Percentiles rank a stretch among this genome's conserved stretches.
These are phyloP conservation scores for Percopsis transmontana DNA, from an alignment of 2,113 vertebrate genomes.

Conservation along the genomic window DNA sequence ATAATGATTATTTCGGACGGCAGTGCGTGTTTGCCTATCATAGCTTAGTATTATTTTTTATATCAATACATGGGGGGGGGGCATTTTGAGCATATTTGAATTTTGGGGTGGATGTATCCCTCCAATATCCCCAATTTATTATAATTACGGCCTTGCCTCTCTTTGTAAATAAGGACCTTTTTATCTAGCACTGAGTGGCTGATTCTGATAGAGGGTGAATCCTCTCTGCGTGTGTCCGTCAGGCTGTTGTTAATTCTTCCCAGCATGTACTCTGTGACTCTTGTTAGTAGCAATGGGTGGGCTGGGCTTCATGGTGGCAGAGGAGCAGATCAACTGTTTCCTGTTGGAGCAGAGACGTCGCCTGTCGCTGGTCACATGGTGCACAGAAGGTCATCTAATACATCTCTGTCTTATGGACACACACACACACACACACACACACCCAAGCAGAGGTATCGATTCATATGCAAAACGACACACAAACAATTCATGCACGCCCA, in stretches of 20 bases:
- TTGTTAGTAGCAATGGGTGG: not conserved
- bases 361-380: not conserved
- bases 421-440: constrained; percentile 2
- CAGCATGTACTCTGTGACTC: not conserved
- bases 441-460: not conserved
- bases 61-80: too few relatives aligned
- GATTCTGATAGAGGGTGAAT: not conserved
- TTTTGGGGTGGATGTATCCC: too few relatives aligned
- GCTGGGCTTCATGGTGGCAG: not conserved
- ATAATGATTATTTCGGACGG: too few relatives aligned
- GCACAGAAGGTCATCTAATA: constrained; percentile 6
- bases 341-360: not conserved
- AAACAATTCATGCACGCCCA: constrained; percentile 9
- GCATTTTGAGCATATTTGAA: too few relatives aligned
- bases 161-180: too few relatives aligned
- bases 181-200: too few relatives aligned
- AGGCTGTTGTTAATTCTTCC: not conserved
- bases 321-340: not conserved
- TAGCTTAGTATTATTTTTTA: too few relatives aligned
- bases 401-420: not conserved
- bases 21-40: too few relatives aligned
- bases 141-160: too few relatives aligned
- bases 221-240: not conserved
- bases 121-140: too few relatives aligned
- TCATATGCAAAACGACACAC: not conserved